Conservation (phyloP, 37 sponge, comb jelly and placozoan genomes). For the Crambe crambe region DNA sequence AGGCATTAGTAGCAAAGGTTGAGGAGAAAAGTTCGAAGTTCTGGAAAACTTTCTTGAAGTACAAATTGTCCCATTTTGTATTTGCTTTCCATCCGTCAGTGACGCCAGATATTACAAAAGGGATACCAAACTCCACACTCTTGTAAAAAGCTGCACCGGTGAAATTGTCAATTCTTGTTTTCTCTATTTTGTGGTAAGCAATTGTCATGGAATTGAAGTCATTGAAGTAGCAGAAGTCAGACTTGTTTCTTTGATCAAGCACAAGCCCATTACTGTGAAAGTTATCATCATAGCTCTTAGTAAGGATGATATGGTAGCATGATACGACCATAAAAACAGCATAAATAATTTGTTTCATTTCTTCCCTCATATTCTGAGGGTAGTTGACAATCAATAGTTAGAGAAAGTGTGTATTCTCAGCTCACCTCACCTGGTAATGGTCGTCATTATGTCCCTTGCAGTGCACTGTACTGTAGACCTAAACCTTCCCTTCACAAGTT, state of each 20-base stretch:
- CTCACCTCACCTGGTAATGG: no score
- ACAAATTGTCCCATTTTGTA: slow-evolving; percentile 41
- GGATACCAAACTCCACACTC: slow-evolving; percentile 21
- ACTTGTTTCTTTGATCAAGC: neutral
- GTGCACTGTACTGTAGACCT: no score
- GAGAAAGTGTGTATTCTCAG: no score
- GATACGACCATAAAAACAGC: no score
- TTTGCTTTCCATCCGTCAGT: slow-evolving; percentile 35
- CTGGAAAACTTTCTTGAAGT: slow-evolving; percentile 31
- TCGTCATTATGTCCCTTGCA: no score
- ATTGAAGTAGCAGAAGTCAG: neutral
- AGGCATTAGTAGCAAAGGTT: slow-evolving; percentile 33
- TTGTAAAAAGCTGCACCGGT: neutral
- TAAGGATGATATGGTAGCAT: no score
- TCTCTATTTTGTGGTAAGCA: neutral
- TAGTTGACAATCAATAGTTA: no score
- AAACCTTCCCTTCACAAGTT: no score
- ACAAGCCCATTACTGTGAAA: neutral
- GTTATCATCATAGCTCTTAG: no score
- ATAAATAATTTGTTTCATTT: no score
- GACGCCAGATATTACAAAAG: slow-evolving; percentile 33
- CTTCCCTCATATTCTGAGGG: no score
- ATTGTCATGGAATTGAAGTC: neutral
- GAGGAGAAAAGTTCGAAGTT: slow-evolving; percentile 39
- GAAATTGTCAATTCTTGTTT: neutral